phyloP scores from a whole-genome alignment of 2,113 vertebrate species.

The Sialia sialis region DNA sequence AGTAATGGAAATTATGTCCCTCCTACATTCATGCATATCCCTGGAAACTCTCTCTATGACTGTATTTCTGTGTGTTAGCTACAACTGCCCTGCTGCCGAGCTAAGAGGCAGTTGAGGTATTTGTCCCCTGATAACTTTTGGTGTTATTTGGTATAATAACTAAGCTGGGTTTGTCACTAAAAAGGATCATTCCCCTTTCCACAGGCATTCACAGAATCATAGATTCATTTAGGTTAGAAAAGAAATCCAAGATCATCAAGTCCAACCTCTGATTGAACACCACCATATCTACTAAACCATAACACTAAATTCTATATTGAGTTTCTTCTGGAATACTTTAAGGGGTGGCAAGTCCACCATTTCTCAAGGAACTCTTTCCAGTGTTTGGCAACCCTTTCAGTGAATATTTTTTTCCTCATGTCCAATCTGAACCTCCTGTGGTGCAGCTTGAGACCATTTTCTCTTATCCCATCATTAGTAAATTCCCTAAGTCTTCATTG shows the following conservation, averaged over 20 bases:
- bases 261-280: background rate
- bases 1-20: background rate
- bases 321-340: background rate
- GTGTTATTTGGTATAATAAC: background rate
- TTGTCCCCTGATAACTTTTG: background rate
- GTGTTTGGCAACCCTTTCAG: background rate
- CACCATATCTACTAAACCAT: background rate
- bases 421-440: background rate
- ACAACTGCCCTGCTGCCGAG: background rate
- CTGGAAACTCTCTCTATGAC: background rate
- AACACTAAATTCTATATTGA: background rate
- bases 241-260: fast-evolving
- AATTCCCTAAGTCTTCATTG: background rate
- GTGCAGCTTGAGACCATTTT: background rate
- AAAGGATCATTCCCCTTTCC: background rate
- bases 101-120: background rate
- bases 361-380: background rate
- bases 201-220: background rate
- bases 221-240: background rate
- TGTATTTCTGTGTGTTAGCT: background rate
- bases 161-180: background rate
- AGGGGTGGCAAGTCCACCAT: background rate
- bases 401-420: background rate
- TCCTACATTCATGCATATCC: background rate
- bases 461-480: background rate